These are phyloP conservation scores for Pundamilia nyererei DNA, from an alignment of 2,113 vertebrate genomes.

Conservation along the genomic window DNA sequence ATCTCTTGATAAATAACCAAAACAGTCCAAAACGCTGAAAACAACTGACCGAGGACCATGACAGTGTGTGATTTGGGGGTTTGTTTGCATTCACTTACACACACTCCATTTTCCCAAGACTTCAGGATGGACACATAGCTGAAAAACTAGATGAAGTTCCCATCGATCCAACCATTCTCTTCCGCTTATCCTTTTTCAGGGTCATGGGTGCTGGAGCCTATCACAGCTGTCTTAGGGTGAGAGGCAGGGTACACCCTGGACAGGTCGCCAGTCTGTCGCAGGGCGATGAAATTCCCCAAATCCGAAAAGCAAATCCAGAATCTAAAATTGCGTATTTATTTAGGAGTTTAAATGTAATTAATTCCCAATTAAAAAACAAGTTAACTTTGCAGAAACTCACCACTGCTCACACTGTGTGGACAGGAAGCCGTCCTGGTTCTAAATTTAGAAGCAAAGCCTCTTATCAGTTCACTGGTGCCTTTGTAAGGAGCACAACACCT, in stretches of 20 bases:
- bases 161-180: fast-evolving
- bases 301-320: not conserved
- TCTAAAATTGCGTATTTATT: not conserved
- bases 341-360: not conserved
- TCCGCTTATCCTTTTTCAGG: not conserved
- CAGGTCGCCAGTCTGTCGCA: not conserved
- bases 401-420: not conserved
- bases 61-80: not conserved
- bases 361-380: not conserved
- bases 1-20: not conserved
- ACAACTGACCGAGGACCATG: not conserved
- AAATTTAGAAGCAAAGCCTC: constrained; percentile 55
- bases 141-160: not conserved
- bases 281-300: not conserved
- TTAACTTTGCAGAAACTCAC: not conserved
- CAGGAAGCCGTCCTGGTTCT: not conserved
- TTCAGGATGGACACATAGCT: fast-evolving
- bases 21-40: not conserved
- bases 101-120: not conserved
- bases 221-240: not conserved
- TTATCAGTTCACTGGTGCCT: constrained; percentile 45
- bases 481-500: constrained; percentile 4
- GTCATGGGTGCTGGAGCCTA: not conserved
- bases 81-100: not conserved
- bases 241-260: fast-evolving